A percentile compares a stretch with the other conserved stretches of the same genome.
Conservation (phyloP, 2,113 vertebrate genomes). For the Podarcis muralis region DNA sequence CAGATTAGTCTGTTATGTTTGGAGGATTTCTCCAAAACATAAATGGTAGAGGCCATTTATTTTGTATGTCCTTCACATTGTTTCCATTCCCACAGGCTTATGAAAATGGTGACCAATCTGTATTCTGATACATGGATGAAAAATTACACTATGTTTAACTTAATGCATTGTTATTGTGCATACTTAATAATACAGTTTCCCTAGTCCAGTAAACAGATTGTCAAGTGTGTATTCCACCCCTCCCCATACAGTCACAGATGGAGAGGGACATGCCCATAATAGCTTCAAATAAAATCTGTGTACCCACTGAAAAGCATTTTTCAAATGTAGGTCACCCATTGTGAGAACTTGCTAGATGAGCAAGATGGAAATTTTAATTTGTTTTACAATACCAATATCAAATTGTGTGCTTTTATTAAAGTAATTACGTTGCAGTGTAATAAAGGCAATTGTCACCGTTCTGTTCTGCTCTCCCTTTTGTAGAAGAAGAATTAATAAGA, state of each 20-base stretch:
- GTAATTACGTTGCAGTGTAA: constrained; percentile 50
- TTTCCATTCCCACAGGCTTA: neutral
- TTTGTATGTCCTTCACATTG: neutral
- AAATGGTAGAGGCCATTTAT: neutral
- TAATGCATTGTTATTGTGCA: neutral
- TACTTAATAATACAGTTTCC: constrained; percentile 3
- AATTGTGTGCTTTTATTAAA: constrained; percentile 45
- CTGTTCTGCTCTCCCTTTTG: constrained; percentile 13
- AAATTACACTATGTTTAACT: neutral
- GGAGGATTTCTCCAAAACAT: neutral
- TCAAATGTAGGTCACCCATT: constrained; percentile 60
- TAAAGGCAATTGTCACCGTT: constrained; percentile 17
- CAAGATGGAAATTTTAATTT: constrained; percentile 41
- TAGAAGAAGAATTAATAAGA: constrained; percentile 20
- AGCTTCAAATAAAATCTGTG: constrained; percentile 60
- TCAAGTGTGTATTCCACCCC: neutral
- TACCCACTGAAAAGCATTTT: constrained; percentile 52
- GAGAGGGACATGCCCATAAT: constrained; percentile 38
- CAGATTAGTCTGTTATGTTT: neutral
- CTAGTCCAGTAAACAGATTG: neutral
- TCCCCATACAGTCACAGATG: constrained; percentile 10
- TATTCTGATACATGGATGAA: neutral
- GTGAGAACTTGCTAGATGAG: constrained; percentile 39
- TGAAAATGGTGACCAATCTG: neutral
- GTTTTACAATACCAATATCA: constrained; percentile 10